Percentiles rank a stretch among this genome's conserved stretches.
These are phyloP conservation scores for Thumatha senex DNA, from an alignment of 2,888 invertebrate species.

Conservation along the genomic window DNA sequence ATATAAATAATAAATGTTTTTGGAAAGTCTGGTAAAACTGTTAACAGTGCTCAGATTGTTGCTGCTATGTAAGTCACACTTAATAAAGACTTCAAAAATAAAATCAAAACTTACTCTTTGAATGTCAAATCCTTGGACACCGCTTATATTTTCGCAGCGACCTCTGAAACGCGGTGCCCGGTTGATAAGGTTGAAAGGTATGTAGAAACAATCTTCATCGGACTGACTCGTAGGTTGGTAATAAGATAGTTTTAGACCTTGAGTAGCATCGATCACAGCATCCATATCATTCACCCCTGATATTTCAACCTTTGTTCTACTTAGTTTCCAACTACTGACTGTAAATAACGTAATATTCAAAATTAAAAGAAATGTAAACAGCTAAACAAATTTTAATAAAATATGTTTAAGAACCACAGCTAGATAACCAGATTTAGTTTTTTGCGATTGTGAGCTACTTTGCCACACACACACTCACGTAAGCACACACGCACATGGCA, in stretches of 20 bases:
- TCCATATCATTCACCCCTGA: constrained; percentile 42
- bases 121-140: constrained; percentile 52
- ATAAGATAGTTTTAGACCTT: constrained; percentile 57
- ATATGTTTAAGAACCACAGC: no score
- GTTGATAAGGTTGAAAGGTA: constrained; percentile 50
- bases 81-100: no score
- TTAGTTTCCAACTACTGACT: constrained; percentile 73
- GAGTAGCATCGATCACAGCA: constrained; percentile 46
- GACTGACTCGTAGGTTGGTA: constrained; percentile 57
- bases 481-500: no score
- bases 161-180: constrained; percentile 60
- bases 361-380: no score
- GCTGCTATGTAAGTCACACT: no score
- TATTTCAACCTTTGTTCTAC: constrained; percentile 43
- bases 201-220: constrained; percentile 66
- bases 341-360: constrained; percentile 8
- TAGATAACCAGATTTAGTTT: not conserved
- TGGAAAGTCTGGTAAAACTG: no score
- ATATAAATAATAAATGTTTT: no score
- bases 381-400: no score
- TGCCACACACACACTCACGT: no score
- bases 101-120: constrained; percentile 43
- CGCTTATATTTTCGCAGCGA: constrained; percentile 51
- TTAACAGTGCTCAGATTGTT: no score
- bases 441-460: not conserved